Base-by-base conservation (phyloP, 2,888 invertebrate genomes). In the Drosophila recens region DNA sequence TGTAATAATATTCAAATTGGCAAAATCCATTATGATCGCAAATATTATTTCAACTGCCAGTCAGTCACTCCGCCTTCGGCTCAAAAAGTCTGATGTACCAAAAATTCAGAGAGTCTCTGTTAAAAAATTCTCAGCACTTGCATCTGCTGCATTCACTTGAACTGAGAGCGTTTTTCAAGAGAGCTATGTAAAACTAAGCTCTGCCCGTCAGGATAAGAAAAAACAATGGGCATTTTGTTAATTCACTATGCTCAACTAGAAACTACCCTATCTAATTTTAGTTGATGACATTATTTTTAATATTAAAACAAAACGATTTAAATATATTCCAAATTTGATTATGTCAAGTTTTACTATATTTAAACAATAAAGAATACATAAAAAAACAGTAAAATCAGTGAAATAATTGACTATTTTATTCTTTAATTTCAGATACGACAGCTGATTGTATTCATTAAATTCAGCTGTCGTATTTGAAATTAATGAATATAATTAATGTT, bases 11-110 rank as follows among this genome's bases (percentile, higher is more conserved):
- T 86, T 87, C 87, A 86, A 86, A 86, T 86, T 86, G 85, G 63
- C 73, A 85, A 86, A 86, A 86, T 86, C 87, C 87, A 86, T 87
- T 86, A 87, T 84, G 87, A 86, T 86, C 81, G 87, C 85, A 86
- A 86, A 86, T 86, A 86, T 86, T 86, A 86, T 86, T 87, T 81
- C 85, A 86, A 82, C 84, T 75, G 72, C 62, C 77, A 76, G 69
- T 49, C 63, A 75, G 30, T 8, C 30, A 57, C 36, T 33, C 23
- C 56, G 42, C 57, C 43, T 42, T 48, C 42, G 30, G 23, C 23
- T 61, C 59, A 79, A 67, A 67, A 54, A 65, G 59, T 61, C 65
- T 23, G 53, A 38, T 67, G 48, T 57, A 66, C 62, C 66, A 46
- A 64, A 81, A 81, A 70, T 69, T 56, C 77, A 57, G 65, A 61